Evolutionary conservation across 2,797 vertebrate genomes (phyloP).

Genomic region (Danio jaintianensis): DNA sequence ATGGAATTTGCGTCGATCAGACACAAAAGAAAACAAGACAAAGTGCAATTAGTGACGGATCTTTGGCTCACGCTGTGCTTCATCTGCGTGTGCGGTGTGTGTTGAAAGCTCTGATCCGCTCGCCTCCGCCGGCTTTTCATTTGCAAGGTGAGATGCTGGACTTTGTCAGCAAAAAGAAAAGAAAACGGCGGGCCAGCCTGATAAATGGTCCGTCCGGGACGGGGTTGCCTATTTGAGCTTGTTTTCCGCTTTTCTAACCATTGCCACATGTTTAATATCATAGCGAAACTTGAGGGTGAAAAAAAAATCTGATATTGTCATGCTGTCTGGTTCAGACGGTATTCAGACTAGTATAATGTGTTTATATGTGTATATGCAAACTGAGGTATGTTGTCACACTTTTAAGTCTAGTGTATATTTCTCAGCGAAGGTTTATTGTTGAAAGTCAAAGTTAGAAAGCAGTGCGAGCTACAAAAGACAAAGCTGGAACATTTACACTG

Average conservation of each 20-base stretch:
- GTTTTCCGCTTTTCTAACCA: conserved; percentile 55
- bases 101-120: conserved; percentile 43
- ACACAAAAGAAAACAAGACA: conserved; percentile 44
- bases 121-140: conserved; percentile 45
- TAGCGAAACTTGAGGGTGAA: conserved; percentile 28
- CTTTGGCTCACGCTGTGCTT: conserved; percentile 42
- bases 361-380: conserved; percentile 6
- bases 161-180: conserved; percentile 63
- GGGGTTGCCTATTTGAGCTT: conserved; percentile 53
- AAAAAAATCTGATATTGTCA: conserved; percentile 33
- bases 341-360: conserved; percentile 18
- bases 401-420: background rate
- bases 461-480: background rate
- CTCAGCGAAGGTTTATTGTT: conserved; percentile 1
- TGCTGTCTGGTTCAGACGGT: conserved; percentile 29
- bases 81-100: conserved; percentile 47
- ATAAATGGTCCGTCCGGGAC: conserved; percentile 55
- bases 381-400: background rate
- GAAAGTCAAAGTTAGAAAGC: background rate
- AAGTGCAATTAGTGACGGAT: conserved; percentile 48
- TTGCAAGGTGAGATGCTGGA: conserved; percentile 60
- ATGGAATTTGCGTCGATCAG: conserved; percentile 34
- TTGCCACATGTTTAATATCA: conserved; percentile 64
- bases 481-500: background rate
- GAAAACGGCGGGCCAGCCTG: conserved; percentile 37